A percentile compares a stretch with the other conserved stretches of the same genome.
These are phyloP conservation scores for Mormyrus proboscirostris DNA, from an alignment of 2,797 vertebrate species.

Conservation along the genomic window DNA sequence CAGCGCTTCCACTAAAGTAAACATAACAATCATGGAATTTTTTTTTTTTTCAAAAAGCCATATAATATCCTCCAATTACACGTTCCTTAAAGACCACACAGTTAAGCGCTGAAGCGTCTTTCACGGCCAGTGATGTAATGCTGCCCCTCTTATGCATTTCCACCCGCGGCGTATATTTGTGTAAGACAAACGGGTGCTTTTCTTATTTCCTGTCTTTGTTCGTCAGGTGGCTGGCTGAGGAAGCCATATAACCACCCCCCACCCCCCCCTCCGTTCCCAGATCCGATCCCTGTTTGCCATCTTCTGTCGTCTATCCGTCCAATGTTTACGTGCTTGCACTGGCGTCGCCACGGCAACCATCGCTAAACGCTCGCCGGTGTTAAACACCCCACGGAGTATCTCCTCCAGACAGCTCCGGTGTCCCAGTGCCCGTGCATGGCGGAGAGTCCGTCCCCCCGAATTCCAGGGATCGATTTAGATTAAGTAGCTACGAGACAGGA, in stretches of 20 bases:
- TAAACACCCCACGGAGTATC: not conserved
- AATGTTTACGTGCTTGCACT: constrained; percentile 22
- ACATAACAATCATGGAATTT: not conserved
- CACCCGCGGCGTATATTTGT: constrained; percentile 2
- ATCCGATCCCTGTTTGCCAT: constrained; percentile 18
- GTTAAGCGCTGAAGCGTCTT: not conserved
- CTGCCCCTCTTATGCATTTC: not conserved
- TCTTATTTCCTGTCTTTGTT: constrained; percentile 6
- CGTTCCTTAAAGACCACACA: not conserved
- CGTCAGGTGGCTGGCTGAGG: not conserved
- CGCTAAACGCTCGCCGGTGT: not conserved
- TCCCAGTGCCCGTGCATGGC: not conserved
- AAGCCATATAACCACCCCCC: constrained; percentile 17
- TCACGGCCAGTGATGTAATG: not conserved
- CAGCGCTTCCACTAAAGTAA: not conserved
- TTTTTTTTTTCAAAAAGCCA: not conserved
- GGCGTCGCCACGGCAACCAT: constrained; percentile 27
- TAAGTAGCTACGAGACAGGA: not conserved
- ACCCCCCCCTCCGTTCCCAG: not conserved
- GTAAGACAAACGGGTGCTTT: constrained; percentile 13
- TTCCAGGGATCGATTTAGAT: not conserved
- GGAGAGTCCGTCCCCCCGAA: not conserved
- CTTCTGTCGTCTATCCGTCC: not conserved
- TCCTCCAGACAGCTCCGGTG: not conserved
- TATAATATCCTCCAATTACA: not conserved